Percentiles rank a stretch among this genome's conserved stretches.
These are phyloP conservation scores for Dermolepida albohirtum DNA, from an alignment of 2,888 invertebrate species.

Conservation along the genomic window DNA sequence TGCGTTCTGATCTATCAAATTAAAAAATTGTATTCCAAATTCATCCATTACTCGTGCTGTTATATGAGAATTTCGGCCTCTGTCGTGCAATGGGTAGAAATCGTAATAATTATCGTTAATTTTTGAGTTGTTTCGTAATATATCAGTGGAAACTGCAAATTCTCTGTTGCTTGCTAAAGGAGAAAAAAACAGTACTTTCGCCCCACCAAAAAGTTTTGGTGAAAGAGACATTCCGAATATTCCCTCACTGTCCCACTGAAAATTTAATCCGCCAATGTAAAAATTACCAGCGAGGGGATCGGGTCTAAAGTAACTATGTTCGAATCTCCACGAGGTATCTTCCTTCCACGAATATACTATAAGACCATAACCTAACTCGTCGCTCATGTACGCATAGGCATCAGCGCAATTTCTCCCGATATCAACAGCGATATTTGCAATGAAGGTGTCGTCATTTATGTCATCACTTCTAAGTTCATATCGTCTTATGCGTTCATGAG, in stretches of 20 bases:
- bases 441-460: slow-evolving; percentile 80
- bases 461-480: slow-evolving; percentile 75
- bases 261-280: slow-evolving; percentile 83
- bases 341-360: slow-evolving; percentile 82
- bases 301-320: slow-evolving; percentile 83
- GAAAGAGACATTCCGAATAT: slow-evolving; percentile 74
- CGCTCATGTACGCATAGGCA: slow-evolving; percentile 83
- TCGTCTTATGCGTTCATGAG: background rate
- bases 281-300: slow-evolving; percentile 84
- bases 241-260: slow-evolving; percentile 87
- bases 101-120: slow-evolving; percentile 78
- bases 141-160: slow-evolving; percentile 81
- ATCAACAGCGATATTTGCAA: slow-evolving; percentile 89
- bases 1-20: slow-evolving; percentile 64
- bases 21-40: slow-evolving; percentile 80
- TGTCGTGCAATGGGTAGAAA: slow-evolving; percentile 74
- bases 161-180: slow-evolving; percentile 83
- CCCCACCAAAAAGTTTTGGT: slow-evolving; percentile 78
- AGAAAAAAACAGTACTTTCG: slow-evolving; percentile 80
- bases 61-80: slow-evolving; percentile 77
- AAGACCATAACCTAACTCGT: slow-evolving; percentile 85
- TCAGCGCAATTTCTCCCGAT: slow-evolving; percentile 80
- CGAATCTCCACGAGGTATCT: slow-evolving; percentile 83
- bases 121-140: slow-evolving; percentile 76
- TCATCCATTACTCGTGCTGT: slow-evolving; percentile 82